A percentile compares a stretch with the other conserved stretches of the same genome.
Conservation (phyloP, 2,888 invertebrate species). For the Agriopis aurantiaria region DNA sequence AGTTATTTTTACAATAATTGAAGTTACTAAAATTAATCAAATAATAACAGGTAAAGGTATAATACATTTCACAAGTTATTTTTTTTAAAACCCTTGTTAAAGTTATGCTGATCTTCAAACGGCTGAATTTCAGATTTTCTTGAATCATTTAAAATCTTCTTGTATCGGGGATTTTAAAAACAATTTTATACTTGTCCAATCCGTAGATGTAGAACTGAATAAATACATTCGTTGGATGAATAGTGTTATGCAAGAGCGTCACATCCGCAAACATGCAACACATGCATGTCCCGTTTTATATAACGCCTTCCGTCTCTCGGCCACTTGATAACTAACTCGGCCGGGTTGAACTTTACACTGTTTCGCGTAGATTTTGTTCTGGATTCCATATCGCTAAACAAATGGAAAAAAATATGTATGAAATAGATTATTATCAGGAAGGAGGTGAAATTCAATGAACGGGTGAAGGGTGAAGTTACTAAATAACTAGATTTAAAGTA, state of each 20-base stretch:
- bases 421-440: too few species aligned
- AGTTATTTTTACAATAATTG: too few species aligned
- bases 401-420: neutral
- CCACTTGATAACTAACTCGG: constrained; percentile 10
- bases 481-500: too few species aligned
- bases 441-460: neutral
- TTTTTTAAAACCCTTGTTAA: too few species aligned
- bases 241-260: constrained; percentile 14
- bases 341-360: neutral
- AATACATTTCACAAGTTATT: too few species aligned
- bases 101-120: too few species aligned
- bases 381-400: neutral
- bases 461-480: too few species aligned
- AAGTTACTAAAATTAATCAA: too few species aligned
- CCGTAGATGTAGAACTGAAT: neutral
- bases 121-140: too few species aligned
- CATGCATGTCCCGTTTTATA: constrained; percentile 13
- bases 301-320: constrained; percentile 16
- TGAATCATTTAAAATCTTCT: too few species aligned
- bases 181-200: neutral
- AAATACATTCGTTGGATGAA: neutral
- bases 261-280: constrained; percentile 11
- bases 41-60: too few species aligned
- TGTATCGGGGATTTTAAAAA: too few species aligned
- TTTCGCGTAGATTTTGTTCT: neutral